Evolutionary conservation across 2,113 vertebrate species (phyloP).

Genomic region (Perognathus longimembris): DNA sequence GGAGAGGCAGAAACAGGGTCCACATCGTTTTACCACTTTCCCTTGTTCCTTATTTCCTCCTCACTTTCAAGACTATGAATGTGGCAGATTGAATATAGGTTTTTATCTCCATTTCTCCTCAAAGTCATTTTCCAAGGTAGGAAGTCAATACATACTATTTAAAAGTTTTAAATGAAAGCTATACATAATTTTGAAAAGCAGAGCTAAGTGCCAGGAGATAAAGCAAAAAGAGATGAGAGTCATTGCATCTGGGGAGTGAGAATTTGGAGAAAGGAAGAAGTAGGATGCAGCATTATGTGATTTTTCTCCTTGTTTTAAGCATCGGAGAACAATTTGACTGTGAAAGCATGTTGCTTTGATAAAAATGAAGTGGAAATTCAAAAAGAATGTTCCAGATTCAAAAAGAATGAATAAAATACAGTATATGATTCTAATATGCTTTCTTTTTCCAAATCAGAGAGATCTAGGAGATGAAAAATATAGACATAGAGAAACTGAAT

Average conservation of each 20-base stretch:
- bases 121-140: conserved; percentile 36
- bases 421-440: background rate
- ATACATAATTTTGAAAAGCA: background rate
- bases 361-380: conserved; percentile 55
- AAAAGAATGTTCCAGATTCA: conserved; percentile 59
- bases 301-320: conserved; percentile 56
- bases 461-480: conserved; percentile 54
- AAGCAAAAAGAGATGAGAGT: conserved; percentile 8
- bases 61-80: background rate
- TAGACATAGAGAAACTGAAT: conserved; percentile 24
- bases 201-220: conserved; percentile 12
- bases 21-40: background rate
- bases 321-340: conserved; percentile 32
- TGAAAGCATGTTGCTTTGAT: conserved; percentile 62
- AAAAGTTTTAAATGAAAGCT: conserved; percentile 26
- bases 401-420: conserved; percentile 60
- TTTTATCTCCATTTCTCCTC: conserved; percentile 46
- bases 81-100: background rate
- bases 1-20: background rate
- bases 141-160: background rate
- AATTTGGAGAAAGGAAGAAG: background rate
- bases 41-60: background rate
- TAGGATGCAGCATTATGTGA: background rate
- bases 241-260: background rate
- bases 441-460: conserved; percentile 49